A percentile compares a stretch with the other conserved stretches of the same genome.
Conservation (phyloP, 2,888 invertebrate genomes). For the Philereme vetulata region DNA sequence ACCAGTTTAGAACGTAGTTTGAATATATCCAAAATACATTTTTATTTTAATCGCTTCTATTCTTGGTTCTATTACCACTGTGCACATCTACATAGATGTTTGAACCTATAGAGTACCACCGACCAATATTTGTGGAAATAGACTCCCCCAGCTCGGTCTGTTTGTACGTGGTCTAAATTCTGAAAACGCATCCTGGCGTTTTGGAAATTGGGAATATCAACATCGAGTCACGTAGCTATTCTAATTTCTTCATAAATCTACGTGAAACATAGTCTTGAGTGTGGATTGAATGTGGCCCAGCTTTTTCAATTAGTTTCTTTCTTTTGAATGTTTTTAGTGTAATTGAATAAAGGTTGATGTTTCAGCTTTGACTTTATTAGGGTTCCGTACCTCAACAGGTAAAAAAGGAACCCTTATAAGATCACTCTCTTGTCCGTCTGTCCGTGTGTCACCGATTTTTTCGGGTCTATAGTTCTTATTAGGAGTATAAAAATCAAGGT, state of each 20-base stretch:
- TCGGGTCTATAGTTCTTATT: too few species aligned
- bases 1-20: too few species aligned
- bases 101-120: conserved; percentile 59
- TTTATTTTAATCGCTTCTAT: not conserved
- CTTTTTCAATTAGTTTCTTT: conserved; percentile 35
- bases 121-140: conserved; percentile 70
- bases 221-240: conserved; percentile 54
- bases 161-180: conserved; percentile 63
- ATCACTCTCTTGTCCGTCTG: too few species aligned
- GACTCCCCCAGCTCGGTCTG: conserved; percentile 60
- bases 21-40: too few species aligned
- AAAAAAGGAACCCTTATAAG: too few species aligned
- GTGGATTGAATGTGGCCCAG: conserved; percentile 41
- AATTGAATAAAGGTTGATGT: not conserved
- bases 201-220: conserved; percentile 55
- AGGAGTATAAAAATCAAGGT: too few species aligned
- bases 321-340: conserved; percentile 4
- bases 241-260: conserved; percentile 66
- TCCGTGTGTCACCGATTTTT: too few species aligned
- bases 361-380: not conserved
- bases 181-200: conserved; percentile 55
- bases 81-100: conserved; percentile 44
- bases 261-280: conserved; percentile 40
- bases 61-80: conserved; percentile 25
- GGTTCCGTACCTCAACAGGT: too few species aligned